These are phyloP conservation scores for Aplocera efformata DNA, from an alignment of 2,888 invertebrate genomes.

Conservation along the genomic window DNA sequence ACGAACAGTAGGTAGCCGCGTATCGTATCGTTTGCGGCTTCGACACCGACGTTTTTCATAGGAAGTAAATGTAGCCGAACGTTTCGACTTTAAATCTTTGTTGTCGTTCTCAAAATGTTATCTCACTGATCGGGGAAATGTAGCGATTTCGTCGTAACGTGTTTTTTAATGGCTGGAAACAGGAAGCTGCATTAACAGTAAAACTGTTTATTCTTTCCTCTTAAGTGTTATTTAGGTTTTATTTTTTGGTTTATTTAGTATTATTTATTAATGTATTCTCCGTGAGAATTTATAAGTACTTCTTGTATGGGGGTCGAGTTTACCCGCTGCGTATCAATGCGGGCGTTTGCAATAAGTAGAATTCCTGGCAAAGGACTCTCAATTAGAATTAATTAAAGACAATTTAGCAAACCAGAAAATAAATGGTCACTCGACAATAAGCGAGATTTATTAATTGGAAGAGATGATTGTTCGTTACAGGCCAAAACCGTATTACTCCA, in stretches of 20 bases:
- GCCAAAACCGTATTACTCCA: constrained; percentile 5
- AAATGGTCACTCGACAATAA: constrained; percentile 67
- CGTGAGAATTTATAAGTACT: constrained; percentile 53
- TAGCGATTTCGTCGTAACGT: constrained; percentile 47
- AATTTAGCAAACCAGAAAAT: constrained; percentile 76
- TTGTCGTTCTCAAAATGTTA: constrained; percentile 43
- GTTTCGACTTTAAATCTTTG: constrained; percentile 47
- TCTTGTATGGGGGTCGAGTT: constrained; percentile 54
- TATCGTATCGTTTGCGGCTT: constrained; percentile 47
- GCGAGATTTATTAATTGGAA: constrained; percentile 60
- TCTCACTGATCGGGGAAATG: constrained; percentile 45
- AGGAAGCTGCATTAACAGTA: constrained; percentile 41
- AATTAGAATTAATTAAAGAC: constrained; percentile 79
- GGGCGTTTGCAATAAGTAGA: constrained; percentile 66
- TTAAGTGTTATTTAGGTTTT: constrained; percentile 40
- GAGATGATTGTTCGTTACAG: constrained; percentile 3
- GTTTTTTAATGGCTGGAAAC: constrained; percentile 43
- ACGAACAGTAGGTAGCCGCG: constrained; percentile 47
- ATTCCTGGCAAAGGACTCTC: constrained; percentile 69
- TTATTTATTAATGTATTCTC: constrained; percentile 40
- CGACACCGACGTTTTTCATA: constrained; percentile 48
- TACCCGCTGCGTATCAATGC: constrained; percentile 54
- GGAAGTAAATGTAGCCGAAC: constrained; percentile 58
- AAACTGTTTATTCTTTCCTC: constrained; percentile 40
- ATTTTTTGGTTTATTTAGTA: constrained; percentile 34